These are phyloP conservation scores for Nothocercus julius DNA, from an alignment of 2,113 vertebrate species.

Conservation along the genomic window DNA sequence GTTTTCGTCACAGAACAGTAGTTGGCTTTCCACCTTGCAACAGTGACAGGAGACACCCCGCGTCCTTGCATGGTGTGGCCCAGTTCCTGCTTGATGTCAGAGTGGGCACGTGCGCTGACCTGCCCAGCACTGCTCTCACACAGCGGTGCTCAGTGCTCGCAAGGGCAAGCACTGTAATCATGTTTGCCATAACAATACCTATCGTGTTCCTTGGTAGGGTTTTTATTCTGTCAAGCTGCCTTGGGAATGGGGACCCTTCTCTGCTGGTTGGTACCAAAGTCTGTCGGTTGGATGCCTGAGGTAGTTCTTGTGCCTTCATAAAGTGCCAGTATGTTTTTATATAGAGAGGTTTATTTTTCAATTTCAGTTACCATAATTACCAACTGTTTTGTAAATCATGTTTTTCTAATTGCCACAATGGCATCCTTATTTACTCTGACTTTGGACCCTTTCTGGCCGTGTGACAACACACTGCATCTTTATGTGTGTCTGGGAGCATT, in stretches of 20 bases:
- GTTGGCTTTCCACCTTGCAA: not conserved
- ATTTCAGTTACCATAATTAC: not conserved
- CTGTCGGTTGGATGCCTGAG: not conserved
- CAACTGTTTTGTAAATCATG: not conserved
- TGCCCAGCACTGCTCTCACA: not conserved
- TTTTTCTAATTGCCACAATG: not conserved
- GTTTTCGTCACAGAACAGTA: not conserved
- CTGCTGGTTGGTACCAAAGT: not conserved
- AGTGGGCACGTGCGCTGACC: not conserved
- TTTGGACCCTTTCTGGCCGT: not conserved
- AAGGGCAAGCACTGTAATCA: rapidly evolving
- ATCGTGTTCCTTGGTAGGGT: not conserved
- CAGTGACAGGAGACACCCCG: rapidly evolving
- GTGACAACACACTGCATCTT: not conserved
- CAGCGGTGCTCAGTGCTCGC: not conserved
- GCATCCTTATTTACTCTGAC: not conserved
- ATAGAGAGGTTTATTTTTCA: conserved; percentile 12
- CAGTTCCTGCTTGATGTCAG: rapidly evolving
- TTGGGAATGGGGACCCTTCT: not conserved
- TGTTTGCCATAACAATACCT: not conserved
- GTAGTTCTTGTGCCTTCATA: not conserved
- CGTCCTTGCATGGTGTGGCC: rapidly evolving
- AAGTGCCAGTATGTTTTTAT: conserved; percentile 16
- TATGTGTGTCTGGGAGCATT: not conserved
- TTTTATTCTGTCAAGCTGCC: not conserved